Base-by-base conservation (phyloP, 1,140 invertebrate species). In the Idris sp. region DNA sequence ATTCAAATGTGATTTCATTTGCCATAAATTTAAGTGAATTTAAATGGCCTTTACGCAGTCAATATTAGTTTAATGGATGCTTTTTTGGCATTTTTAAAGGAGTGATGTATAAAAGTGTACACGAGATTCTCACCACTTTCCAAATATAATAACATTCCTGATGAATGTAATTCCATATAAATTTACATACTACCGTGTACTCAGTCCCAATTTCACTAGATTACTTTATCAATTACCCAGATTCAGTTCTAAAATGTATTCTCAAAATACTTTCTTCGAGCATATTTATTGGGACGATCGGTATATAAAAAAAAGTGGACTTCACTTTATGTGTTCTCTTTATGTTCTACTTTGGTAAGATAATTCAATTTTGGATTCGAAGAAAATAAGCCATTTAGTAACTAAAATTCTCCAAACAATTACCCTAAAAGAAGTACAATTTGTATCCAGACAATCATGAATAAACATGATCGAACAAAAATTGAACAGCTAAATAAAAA, bases 381-480 rank as follows among this genome's bases (percentile, higher is more conserved):
- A 4, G 16, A 40, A 35, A 71, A 61, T 46, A 41, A 56, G 35
- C 16, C 48, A 38, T 26, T 54, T 54, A 68, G 58, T 43, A 35
- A 49, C 33, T 25, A 43, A 43, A 22, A 33, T 33, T 33, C 22
- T 58, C 26, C 54, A 79, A 79, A 81, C 78, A 80, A 81, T 81
- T 79, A 81, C 58, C 38, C 25, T 43, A 19, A 33, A n/a, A n/a
- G n/a, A n/a, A n/a, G n/a, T n/a, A n/a, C n/a, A n/a, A n/a, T n/a
- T n/a, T n/a, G n/a, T n/a, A n/a, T n/a, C n/a, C n/a, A n/a, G n/a
- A n/a, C n/a, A n/a, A n/a, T n/a, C 28, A 56, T 48, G 67, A 71
- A 61, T 71, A 61, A 35, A 58, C 53, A 68, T 64, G 38, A 44
- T 33, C 33, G 16, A 46, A 36, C 28, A 25, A 16, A 35, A 44